Evolutionary conservation across 2,113 vertebrate species (phyloP).

Genomic region (Indicator indicator): DNA sequence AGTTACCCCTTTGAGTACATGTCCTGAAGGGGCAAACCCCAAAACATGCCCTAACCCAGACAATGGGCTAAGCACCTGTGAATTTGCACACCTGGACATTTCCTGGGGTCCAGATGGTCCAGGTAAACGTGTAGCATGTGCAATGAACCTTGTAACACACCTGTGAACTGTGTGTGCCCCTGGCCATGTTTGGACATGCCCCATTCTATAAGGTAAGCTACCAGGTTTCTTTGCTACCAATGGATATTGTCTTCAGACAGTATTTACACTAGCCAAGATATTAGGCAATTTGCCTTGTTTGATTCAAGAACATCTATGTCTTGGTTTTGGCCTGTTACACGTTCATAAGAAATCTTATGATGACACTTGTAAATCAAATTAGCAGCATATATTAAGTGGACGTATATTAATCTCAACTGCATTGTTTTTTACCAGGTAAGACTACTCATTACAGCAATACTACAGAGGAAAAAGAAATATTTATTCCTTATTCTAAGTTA

Average conservation of each 20-base stretch:
- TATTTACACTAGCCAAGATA: no score
- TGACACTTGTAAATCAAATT: neutral
- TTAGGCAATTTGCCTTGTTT: neutral
- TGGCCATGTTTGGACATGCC: no score
- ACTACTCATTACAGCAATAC: neutral
- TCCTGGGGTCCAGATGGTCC: no score
- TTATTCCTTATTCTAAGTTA: neutral
- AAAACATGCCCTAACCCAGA: no score
- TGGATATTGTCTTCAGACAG: no score
- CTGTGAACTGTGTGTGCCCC: no score
- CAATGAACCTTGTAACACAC: no score
- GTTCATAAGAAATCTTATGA: neutral
- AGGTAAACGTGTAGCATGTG: no score
- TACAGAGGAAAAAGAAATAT: neutral
- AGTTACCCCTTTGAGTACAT: neutral
- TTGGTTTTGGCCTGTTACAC: neutral
- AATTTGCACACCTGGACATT: no score
- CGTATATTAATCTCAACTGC: neutral
- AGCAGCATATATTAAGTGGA: neutral
- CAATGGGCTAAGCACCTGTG: no score
- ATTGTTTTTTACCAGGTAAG: neutral
- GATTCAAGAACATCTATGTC: neutral
- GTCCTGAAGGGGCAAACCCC: neutral
- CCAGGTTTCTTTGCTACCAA: no score
- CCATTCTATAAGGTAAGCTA: no score